Evolutionary conservation across 2,888 invertebrate genomes (phyloP).

Genomic region (Fragum whitleyi): DNA sequence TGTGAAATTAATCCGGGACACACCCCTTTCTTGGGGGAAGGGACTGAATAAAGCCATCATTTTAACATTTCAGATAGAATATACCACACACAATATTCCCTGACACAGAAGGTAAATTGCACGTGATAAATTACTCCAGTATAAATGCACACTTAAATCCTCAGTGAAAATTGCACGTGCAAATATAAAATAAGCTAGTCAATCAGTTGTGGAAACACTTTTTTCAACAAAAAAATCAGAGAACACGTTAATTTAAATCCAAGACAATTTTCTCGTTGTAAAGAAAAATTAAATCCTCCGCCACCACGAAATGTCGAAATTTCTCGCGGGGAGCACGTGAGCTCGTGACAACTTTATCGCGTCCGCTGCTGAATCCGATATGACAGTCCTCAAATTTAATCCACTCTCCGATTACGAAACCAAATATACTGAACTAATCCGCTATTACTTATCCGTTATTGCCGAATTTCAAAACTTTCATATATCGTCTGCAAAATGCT

Average conservation of each 20-base stretch:
- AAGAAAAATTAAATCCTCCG: constrained; percentile 10
- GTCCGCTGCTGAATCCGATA: constrained; percentile 26
- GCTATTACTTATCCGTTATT: constrained; percentile 7
- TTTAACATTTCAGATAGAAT: constrained; percentile 40
- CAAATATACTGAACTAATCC: constrained; percentile 30
- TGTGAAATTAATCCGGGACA: constrained; percentile 18
- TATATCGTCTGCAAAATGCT: constrained; percentile 13
- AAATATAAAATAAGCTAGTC: neutral
- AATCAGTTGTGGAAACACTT: neutral
- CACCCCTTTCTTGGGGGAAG: constrained; percentile 30
- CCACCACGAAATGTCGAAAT: constrained; percentile 3
- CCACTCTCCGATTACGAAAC: constrained; percentile 15
- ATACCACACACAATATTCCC: constrained; percentile 21
- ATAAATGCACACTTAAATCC: neutral
- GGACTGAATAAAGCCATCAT: constrained; percentile 34
- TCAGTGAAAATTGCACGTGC: neutral
- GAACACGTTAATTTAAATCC: constrained; percentile 21
- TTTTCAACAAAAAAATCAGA: constrained; percentile 16
- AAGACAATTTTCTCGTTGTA: constrained; percentile 15
- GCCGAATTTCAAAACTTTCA: constrained; percentile 11
- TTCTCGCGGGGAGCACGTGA: constrained; percentile 20
- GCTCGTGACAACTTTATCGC: constrained; percentile 29
- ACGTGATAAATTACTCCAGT: neutral
- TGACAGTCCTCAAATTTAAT: constrained; percentile 24
- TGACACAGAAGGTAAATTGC: neutral